Evolutionary conservation across 2,113 vertebrate genomes (phyloP), one percentile per base, ranked within the genome.

Genomic region (Cardinalis cardinalis): DNA sequence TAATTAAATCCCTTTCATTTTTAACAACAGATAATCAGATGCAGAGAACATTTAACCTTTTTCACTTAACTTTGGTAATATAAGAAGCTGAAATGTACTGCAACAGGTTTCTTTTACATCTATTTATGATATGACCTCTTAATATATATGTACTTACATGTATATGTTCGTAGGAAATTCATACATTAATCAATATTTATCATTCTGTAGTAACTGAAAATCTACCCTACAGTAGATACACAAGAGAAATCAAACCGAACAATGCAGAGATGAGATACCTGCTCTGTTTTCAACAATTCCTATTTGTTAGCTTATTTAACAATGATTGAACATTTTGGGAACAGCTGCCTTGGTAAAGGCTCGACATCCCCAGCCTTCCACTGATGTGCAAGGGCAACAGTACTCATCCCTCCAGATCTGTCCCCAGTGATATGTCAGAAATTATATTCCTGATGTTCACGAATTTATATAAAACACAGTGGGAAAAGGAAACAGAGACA

Each of bases 321-420:
- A 55, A 58, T 9, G 38, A 78, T 12, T 36, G 51, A 92, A 68
- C 65, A 69, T 49, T 92, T 68, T 41, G 73, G 64, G 49, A 88
- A 87, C n/a, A 92, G 58, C 40, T 90, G 66, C 51, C 66, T 74
- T 49, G n/a, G 53, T 78, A 72, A 44, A 90, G 53, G 72, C 20
- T 49, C 41, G 34, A 29, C 77, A 81, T 38, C 23, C 63, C 29
- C 61, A 78, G 49, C 41, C 36, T 61, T 78, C 71, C 70, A 40
- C 65, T 55, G 25, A 60, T 4, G 14, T 76, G 78, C 26, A 49
- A 72, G 21, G 51, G 32, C 63, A 92, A 46, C 80, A 43, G 36
- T 18, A 49, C 9, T 82, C 43, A 84, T 58, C 49, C 73, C 86
- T 75, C 73, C 46, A 71, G 53, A 84, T 66, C 58, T 12, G 58